A percentile compares a stretch with the other conserved stretches of the same genome.
phyloP scores from a whole-genome alignment of 2,888 invertebrate genomes.

The Ophion ellenae region DNA sequence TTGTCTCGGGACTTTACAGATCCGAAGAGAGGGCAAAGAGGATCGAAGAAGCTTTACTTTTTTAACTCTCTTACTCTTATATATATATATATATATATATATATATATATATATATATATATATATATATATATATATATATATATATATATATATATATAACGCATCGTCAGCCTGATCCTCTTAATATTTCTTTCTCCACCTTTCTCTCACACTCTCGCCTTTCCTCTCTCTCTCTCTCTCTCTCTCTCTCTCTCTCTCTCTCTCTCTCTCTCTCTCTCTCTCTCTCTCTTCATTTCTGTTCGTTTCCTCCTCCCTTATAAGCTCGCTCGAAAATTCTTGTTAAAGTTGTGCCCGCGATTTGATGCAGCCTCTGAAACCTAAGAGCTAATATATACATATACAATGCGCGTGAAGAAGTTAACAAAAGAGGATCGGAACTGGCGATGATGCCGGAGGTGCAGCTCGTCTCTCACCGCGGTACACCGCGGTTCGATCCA shows the following conservation, averaged over 20 bases:
- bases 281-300: conserved; percentile 43
- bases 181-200: conserved; percentile 63
- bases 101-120: conserved; percentile 32
- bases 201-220: conserved; percentile 58
- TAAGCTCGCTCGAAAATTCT: conserved; percentile 70
- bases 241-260: conserved; percentile 52
- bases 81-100: conserved; percentile 26
- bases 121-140: conserved; percentile 29
- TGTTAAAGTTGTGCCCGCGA: conserved; percentile 70
- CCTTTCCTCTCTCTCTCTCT: too few species aligned
- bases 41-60: conserved; percentile 52
- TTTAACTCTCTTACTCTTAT: conserved; percentile 47
- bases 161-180: conserved; percentile 52
- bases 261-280: conserved; percentile 49
- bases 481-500: conserved; percentile 9
- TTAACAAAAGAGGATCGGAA: conserved; percentile 56
- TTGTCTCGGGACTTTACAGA: conserved; percentile 59
- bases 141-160: conserved; percentile 32
- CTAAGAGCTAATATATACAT: conserved; percentile 54
- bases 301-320: conserved; percentile 52
- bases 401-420: conserved; percentile 33
- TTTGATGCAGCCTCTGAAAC: conserved; percentile 66
- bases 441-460: conserved; percentile 53
- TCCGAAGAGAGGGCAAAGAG: conserved; percentile 59
- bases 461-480: conserved; percentile 24